Percentiles rank a stretch among this genome's conserved stretches.
phyloP scores from a whole-genome alignment of 2,888 invertebrate genomes.

The Brachylomia viminalis region DNA sequence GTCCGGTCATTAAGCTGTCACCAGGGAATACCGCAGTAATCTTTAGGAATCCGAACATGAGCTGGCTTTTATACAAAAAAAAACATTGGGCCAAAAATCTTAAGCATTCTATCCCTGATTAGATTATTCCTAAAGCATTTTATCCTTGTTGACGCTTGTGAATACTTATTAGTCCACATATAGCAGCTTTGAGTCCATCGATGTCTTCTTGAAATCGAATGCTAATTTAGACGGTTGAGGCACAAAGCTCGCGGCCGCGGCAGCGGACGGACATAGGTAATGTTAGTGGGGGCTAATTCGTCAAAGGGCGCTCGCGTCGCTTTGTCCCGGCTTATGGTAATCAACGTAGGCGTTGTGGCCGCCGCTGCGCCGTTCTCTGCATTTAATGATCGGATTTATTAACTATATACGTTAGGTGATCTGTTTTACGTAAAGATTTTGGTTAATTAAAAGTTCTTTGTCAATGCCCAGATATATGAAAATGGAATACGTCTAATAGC shows the following conservation, averaged over 20 bases:
- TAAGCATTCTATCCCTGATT: background rate
- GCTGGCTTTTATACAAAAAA: background rate
- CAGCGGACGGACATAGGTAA: constrained; percentile 74
- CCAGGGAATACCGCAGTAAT: constrained; percentile 38
- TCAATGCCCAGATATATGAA: background rate
- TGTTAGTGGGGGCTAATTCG: constrained; percentile 86
- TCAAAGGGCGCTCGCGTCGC: constrained; percentile 86
- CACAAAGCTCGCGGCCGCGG: constrained; percentile 64
- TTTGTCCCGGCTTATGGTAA: constrained; percentile 89
- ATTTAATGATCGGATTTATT: constrained; percentile 81
- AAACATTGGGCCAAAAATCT: background rate
- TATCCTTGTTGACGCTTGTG: background rate
- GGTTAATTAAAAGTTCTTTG: constrained; percentile 56
- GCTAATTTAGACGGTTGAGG: constrained; percentile 56
- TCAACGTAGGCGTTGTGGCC: constrained; percentile 79
- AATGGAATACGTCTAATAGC: background rate
- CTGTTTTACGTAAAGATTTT: constrained; percentile 58
- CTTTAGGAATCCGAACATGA: constrained; percentile 26
- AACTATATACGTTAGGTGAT: constrained; percentile 59
- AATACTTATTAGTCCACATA: constrained; percentile 19
- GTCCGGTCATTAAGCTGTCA: constrained; percentile 57
- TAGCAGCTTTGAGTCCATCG: constrained; percentile 8
- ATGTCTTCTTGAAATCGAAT: constrained; percentile 52
- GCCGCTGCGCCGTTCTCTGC: constrained; percentile 67
- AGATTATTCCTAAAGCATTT: constrained; percentile 3